Conservation (phyloP, 2,888 invertebrate genomes). For the Drosophila subsilvestris region DNA sequence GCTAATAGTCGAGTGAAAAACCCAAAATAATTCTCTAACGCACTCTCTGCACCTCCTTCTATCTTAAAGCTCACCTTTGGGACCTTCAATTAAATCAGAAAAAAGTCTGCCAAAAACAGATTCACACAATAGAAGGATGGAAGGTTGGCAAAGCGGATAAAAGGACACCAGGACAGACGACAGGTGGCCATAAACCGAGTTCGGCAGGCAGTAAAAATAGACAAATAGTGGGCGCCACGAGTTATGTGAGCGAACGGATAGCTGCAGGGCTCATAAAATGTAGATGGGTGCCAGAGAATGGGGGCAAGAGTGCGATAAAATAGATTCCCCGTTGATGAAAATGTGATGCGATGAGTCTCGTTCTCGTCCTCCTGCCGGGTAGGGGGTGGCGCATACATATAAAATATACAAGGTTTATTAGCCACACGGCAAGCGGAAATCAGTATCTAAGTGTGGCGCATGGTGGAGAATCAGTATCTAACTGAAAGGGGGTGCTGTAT, state of each 20-base stretch:
- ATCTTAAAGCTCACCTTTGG: background rate
- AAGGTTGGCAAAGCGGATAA: background rate
- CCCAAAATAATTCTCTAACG: too few relatives aligned
- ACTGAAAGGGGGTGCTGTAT: background rate
- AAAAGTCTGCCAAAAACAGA: constrained; percentile 11
- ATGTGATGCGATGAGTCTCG: constrained; percentile 27
- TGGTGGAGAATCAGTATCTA: background rate
- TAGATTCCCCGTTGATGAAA: constrained; percentile 34
- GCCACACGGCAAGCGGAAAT: constrained; percentile 26
- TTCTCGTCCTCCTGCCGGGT: constrained; percentile 21
- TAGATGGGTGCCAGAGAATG: constrained; percentile 24
- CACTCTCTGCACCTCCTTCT: background rate
- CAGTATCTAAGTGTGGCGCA: constrained; percentile 8
- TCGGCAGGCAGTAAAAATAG: constrained; percentile 47
- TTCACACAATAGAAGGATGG: background rate
- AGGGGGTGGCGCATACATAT: constrained; percentile 11
- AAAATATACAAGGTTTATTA: constrained; percentile 41
- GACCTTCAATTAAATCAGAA: constrained; percentile 28
- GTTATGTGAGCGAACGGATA: constrained; percentile 49
- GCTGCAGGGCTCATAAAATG: constrained; percentile 56
- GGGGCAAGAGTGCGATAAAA: constrained; percentile 30
- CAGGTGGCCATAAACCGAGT: constrained; percentile 29
- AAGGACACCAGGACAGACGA: background rate
- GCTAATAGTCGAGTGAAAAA: too few relatives aligned
- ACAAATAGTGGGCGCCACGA: constrained; percentile 49